Evolutionary conservation across 2,797 vertebrate genomes (phyloP).

Genomic region (Echiichthys vipera): DNA sequence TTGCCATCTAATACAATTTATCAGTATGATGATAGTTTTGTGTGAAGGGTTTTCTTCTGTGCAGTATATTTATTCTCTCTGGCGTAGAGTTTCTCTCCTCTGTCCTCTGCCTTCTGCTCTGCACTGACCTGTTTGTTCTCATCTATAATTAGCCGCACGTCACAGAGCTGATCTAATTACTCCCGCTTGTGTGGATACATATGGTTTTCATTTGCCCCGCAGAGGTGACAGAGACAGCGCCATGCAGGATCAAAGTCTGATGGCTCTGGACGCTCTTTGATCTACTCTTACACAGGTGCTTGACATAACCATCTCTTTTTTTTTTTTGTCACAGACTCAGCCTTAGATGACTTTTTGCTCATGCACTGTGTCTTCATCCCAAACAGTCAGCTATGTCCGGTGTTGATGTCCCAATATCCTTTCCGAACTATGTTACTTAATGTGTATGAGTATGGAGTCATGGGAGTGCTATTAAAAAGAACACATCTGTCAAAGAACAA

Average conservation of each 20-base stretch:
- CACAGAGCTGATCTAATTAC: conserved; percentile 75
- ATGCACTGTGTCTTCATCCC: conserved; percentile 98
- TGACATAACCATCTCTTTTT: conserved; percentile 21
- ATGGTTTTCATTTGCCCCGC: conserved; percentile 64
- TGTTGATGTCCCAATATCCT: conserved; percentile 98
- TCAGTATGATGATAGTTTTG: conserved; percentile 33
- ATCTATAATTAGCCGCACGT: conserved; percentile 71
- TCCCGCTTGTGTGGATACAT: conserved; percentile 51
- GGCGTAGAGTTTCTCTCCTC: conserved; percentile 27
- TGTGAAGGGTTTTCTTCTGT: conserved; percentile 39
- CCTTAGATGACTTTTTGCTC: conserved; percentile 95
- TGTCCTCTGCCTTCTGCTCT: conserved; percentile 46
- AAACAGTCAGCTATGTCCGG: conserved; percentile 92
- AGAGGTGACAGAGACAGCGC: conserved; percentile 58
- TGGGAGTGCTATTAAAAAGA: no score
- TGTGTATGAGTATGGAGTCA: no score
- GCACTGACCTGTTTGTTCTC: conserved; percentile 69
- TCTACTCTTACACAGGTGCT: conserved; percentile 40
- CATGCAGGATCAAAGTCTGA: conserved; percentile 29
- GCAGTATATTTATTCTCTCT: conserved; percentile 15
- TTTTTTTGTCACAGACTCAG: conserved; percentile 86
- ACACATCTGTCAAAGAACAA: no score
- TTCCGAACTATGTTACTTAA: conserved; percentile 58
- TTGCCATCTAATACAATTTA: conserved; percentile 20
- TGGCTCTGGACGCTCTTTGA: conserved; percentile 46